Percentiles rank a stretch among this genome's conserved stretches.
These are phyloP conservation scores for Hafferia zeledoni DNA, from an alignment of 2,797 vertebrate genomes.

Conservation along the genomic window DNA sequence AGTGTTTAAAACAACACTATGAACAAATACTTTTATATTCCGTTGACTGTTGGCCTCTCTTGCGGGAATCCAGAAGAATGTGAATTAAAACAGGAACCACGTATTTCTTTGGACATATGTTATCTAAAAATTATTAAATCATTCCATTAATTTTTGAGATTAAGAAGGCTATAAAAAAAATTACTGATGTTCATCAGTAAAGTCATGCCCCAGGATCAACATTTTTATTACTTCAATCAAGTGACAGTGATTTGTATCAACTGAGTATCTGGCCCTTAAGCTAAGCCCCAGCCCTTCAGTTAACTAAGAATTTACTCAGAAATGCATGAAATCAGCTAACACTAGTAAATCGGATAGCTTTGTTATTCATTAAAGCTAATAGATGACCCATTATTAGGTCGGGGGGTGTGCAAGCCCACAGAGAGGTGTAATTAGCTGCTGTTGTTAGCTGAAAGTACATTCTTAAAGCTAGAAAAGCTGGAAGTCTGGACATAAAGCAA, in stretches of 20 bases:
- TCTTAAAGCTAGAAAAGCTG: neutral
- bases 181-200: neutral
- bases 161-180: neutral
- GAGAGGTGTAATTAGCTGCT: constrained; percentile 7
- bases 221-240: neutral
- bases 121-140: constrained; percentile 23
- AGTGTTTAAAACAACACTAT: constrained; percentile 45
- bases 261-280: neutral
- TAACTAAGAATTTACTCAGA: constrained; percentile 51
- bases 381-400: constrained; percentile 61
- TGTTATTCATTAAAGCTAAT: constrained; percentile 68
- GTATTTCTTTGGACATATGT: neutral
- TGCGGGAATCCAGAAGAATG: constrained; percentile 25
- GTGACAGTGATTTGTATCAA: constrained; percentile 17
- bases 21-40: constrained; percentile 45
- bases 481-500: constrained; percentile 28
- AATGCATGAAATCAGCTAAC: constrained; percentile 58
- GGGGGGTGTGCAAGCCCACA: neutral
- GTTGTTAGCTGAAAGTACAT: neutral
- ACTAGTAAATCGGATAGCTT: constrained; percentile 11
- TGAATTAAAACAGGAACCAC: constrained; percentile 3
- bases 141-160: constrained; percentile 25
- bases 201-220: neutral
- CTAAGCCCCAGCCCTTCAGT: neutral
- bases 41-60: neutral